These are phyloP conservation scores for Alauda arvensis DNA, from an alignment of 2,797 vertebrate genomes.

Conservation along the genomic window DNA sequence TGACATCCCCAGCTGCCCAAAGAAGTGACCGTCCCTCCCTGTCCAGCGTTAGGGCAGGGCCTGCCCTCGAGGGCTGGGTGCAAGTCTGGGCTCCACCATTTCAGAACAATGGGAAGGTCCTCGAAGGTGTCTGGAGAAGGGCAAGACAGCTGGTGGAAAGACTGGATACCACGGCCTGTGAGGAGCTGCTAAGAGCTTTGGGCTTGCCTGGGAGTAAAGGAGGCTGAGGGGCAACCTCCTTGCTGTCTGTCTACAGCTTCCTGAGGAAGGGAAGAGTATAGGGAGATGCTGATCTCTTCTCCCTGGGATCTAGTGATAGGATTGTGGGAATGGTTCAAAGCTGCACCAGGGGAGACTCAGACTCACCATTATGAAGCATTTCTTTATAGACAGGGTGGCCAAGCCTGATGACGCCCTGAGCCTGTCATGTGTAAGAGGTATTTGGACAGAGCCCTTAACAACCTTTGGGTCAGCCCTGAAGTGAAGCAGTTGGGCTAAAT, in stretches of 20 bases:
- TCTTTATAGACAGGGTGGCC: background rate
- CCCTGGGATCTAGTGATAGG: background rate
- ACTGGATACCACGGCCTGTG: background rate
- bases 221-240: background rate
- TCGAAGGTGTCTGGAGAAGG: background rate
- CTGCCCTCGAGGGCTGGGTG: background rate
- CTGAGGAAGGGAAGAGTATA: background rate
- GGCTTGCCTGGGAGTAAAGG: background rate
- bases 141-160: background rate
- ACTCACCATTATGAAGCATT: background rate
- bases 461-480: background rate
- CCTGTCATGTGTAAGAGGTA: background rate
- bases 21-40: fast-evolving
- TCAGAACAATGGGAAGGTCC: background rate
- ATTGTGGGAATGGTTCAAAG: background rate
- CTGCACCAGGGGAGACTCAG: fast-evolving
- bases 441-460: background rate
- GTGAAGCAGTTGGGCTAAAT: background rate
- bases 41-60: background rate
- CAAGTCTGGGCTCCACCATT: background rate
- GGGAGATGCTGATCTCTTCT: background rate
- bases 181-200: background rate
- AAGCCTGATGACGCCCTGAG: background rate
- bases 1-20: fast-evolving
- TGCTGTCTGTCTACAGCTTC: background rate